Conservation (phyloP, 1,140 invertebrate genomes). For the Sitodiplosis mosellana region DNA sequence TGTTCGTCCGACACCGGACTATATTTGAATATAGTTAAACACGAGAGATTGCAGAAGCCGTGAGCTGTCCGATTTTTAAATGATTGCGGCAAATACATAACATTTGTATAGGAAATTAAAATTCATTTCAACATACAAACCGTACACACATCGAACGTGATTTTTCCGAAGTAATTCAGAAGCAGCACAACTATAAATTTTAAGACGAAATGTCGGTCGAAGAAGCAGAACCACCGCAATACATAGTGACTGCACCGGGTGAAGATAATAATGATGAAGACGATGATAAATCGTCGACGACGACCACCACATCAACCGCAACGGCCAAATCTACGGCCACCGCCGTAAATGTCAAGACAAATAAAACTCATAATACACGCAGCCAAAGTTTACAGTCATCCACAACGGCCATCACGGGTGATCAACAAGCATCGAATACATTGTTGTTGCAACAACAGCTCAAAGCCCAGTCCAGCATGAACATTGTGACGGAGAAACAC, state of each 20-base stretch:
- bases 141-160: too few species aligned
- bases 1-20: too few species aligned
- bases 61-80: too few species aligned
- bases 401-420: slow-evolving; percentile 8
- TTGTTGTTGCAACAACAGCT: slow-evolving; percentile 14
- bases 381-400: slow-evolving; percentile 21
- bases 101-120: too few species aligned
- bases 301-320: not conserved
- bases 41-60: too few species aligned
- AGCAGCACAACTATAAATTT: too few species aligned
- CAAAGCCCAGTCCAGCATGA: slow-evolving; percentile 22
- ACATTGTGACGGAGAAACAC: slow-evolving; percentile 17
- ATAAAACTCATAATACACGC: slow-evolving; percentile 17
- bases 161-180: too few species aligned
- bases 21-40: too few species aligned
- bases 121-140: too few species aligned
- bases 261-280: slow-evolving; percentile 20
- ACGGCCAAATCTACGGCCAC: slow-evolving; percentile 1
- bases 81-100: too few species aligned
- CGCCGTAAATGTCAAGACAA: slow-evolving; percentile 2
- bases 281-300: not conserved
- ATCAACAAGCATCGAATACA: not conserved
- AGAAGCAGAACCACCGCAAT: slow-evolving; percentile 14
- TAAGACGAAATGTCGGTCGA: slow-evolving; percentile 8
- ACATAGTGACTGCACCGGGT: slow-evolving; percentile 23